Percentiles rank a stretch among this genome's conserved stretches.
phyloP scores from a whole-genome alignment of 2,113 vertebrate genomes.

The Austrofundulus limnaeus region DNA sequence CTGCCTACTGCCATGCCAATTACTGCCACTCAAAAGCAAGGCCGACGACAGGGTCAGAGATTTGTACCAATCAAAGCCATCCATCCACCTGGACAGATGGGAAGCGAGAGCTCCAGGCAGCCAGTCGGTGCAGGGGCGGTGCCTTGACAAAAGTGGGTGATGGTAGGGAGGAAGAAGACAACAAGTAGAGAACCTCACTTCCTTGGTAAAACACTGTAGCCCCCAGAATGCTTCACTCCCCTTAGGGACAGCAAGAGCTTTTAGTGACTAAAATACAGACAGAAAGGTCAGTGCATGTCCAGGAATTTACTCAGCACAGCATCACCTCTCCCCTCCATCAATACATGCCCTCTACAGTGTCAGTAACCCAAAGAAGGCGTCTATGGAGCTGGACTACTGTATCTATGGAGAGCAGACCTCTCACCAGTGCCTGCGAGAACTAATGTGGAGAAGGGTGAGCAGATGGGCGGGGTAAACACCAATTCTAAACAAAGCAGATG shows the following conservation, averaged over 20 bases:
- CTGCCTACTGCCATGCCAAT: constrained; percentile 77
- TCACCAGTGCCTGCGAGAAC: constrained; percentile 49
- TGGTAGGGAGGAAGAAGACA: constrained; percentile 12
- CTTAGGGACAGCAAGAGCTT: constrained; percentile 37
- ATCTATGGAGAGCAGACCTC: constrained; percentile 71
- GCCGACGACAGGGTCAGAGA: constrained; percentile 41
- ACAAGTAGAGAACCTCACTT: neutral
- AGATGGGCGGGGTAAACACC: constrained; percentile 49
- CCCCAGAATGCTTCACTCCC: constrained; percentile 55
- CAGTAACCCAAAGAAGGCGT: constrained; percentile 62
- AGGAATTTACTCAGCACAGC: constrained; percentile 42
- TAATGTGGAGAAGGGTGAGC: constrained; percentile 41
- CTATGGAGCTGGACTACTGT: constrained; percentile 30
- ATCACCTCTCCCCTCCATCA: constrained; percentile 38
- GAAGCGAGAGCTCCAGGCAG: constrained; percentile 40
- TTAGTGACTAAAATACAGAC: constrained; percentile 59
- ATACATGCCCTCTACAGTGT: constrained; percentile 54
- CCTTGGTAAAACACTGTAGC: constrained; percentile 18
- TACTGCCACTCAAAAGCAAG: constrained; percentile 73
- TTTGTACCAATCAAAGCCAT: constrained; percentile 75
- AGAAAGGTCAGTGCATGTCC: constrained; percentile 63
- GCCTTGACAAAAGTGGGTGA: constrained; percentile 11
- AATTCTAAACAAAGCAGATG: constrained; percentile 61
- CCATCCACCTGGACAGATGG: constrained; percentile 70
- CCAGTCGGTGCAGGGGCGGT: constrained; percentile 41